phyloP scores from a whole-genome alignment of 92 coral and sea anemone genomes.

The Heteractis magnifica region DNA sequence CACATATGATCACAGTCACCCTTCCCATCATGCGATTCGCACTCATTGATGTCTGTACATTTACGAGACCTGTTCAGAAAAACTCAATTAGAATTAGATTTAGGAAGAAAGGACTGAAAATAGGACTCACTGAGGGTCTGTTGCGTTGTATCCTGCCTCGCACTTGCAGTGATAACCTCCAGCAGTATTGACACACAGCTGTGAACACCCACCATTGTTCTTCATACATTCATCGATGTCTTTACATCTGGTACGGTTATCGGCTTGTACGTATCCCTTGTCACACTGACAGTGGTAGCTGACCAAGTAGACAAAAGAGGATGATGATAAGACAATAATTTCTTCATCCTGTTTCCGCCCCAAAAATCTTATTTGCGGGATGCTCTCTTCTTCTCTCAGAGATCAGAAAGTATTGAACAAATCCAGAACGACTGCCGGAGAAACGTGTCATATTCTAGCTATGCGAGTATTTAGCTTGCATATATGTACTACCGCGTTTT shows the following conservation, averaged over 20 bases:
- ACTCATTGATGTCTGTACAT: slow-evolving; percentile 91
- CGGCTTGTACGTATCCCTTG: slow-evolving; percentile 60
- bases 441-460: too few relatives aligned
- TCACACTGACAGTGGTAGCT: slow-evolving; percentile 87
- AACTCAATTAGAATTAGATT: too few relatives aligned
- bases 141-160: slow-evolving; percentile 75
- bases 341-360: background rate
- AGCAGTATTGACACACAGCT: slow-evolving; percentile 81
- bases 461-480: background rate
- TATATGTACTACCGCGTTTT: too few relatives aligned
- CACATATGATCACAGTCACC: slow-evolving; percentile 95
- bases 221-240: slow-evolving; percentile 89
- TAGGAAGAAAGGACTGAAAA: background rate
- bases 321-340: background rate
- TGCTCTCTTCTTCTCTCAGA: too few relatives aligned
- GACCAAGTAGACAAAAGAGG: background rate
- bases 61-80: slow-evolving; percentile 57
- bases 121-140: slow-evolving; percentile 69
- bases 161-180: slow-evolving; percentile 88
- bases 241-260: slow-evolving; percentile 71
- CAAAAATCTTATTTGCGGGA: too few relatives aligned
- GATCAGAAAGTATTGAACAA: too few relatives aligned
- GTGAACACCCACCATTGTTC: slow-evolving; percentile 89
- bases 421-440: too few relatives aligned
- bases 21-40: slow-evolving; percentile 79